Evolutionary conservation across 2,113 vertebrate genomes (phyloP).

Genomic region (Cochlearius cochlearius): DNA sequence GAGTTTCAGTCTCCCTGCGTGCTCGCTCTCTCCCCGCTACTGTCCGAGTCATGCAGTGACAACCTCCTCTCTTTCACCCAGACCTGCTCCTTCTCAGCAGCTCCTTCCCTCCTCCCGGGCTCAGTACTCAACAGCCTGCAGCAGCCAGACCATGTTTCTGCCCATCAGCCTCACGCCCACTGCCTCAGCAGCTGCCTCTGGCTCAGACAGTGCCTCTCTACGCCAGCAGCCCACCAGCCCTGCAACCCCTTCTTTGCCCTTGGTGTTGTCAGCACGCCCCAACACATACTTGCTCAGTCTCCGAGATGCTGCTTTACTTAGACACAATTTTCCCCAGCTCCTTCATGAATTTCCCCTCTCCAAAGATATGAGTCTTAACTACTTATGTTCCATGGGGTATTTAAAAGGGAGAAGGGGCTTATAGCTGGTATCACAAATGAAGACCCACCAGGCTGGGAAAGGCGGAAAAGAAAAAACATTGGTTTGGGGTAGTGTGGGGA

Average conservation of each 20-base stretch:
- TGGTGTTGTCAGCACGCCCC: background rate
- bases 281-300: background rate
- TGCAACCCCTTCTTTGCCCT: background rate
- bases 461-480: background rate
- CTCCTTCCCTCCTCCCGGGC: background rate
- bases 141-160: background rate
- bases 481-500: background rate
- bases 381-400: background rate
- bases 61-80: background rate
- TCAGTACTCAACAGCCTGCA: background rate
- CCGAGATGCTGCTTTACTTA: background rate
- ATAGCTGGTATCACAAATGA: background rate
- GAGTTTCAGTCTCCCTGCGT: background rate
- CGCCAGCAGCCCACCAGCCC: background rate
- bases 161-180: background rate
- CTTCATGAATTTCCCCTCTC: background rate
- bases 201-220: background rate
- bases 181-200: rapidly evolving
- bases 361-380: background rate
- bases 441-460: background rate
- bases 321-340: background rate
- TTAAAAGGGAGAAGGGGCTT: background rate
- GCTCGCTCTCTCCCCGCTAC: background rate
- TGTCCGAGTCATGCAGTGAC: rapidly evolving
- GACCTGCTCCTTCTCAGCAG: background rate